A percentile compares a stretch with the other conserved stretches of the same genome.
These are phyloP conservation scores for Strongylocentrotus purpuratus DNA, from an alignment of 35 echinoderm and acorn worm genomes.

Conservation along the genomic window DNA sequence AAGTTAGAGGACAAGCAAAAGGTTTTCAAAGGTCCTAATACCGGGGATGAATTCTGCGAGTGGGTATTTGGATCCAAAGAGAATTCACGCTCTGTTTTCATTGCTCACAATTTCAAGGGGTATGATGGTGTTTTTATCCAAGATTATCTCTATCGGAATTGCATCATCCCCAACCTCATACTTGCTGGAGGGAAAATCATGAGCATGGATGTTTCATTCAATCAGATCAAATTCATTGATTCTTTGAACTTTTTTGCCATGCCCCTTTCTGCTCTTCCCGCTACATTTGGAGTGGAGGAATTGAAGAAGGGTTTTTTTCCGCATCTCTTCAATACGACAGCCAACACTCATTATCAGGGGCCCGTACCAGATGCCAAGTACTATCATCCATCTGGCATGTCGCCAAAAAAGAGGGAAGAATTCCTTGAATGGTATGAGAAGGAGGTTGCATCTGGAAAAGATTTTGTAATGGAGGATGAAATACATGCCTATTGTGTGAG, in stretches of 20 bases:
- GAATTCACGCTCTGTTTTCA: too few relatives aligned
- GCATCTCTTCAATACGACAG: slow-evolving; percentile 59
- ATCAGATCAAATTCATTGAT: too few relatives aligned
- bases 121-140: too few relatives aligned
- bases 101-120: too few relatives aligned
- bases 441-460: slow-evolving; percentile 8
- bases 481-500: slow-evolving; percentile 65
- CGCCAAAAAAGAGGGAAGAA: neutral
- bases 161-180: too few relatives aligned
- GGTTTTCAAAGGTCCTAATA: slow-evolving; percentile 62
- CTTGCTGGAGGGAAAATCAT: too few relatives aligned
- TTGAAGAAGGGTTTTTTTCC: slow-evolving; percentile 77
- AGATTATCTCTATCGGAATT: too few relatives aligned
- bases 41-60: slow-evolving; percentile 57
- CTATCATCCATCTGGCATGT: slow-evolving; percentile 72
- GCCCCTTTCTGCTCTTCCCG: slow-evolving; percentile 58
- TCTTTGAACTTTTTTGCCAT: too few relatives aligned
- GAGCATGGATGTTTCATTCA: too few relatives aligned
- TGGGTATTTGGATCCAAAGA: too few relatives aligned
- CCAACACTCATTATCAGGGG: slow-evolving; percentile 53
- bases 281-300: slow-evolving; percentile 69
- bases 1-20: slow-evolving; percentile 45
- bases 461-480: slow-evolving; percentile 61
- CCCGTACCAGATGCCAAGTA: slow-evolving; percentile 47
- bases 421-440: slow-evolving; percentile 65